Conservation (phyloP, 2,888 invertebrate species). For the Hedya salicella region DNA sequence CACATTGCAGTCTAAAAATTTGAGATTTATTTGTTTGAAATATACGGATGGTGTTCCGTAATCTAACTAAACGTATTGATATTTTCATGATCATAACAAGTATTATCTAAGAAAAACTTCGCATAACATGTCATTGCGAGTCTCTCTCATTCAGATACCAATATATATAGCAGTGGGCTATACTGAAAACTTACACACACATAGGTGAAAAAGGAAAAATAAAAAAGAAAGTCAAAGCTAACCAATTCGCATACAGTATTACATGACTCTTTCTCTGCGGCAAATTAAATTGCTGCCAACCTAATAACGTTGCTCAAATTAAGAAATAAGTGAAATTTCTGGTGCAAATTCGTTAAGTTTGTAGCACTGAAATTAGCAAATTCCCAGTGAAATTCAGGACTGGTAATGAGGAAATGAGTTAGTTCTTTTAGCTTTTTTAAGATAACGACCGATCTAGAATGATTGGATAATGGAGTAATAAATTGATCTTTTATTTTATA, state of each 20-base stretch:
- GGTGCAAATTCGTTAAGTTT: not conserved
- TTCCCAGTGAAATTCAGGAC: not conserved
- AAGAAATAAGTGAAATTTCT: not conserved
- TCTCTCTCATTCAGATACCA: no score
- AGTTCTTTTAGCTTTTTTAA: not conserved
- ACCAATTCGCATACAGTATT: not conserved
- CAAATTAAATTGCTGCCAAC: not conserved
- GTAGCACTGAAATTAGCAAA: not conserved
- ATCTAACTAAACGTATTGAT: no score
- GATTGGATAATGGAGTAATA: no score
- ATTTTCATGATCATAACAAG: no score
- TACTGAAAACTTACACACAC: not conserved
- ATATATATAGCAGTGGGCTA: no score
- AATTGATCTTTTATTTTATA: no score
- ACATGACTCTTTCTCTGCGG: not conserved
- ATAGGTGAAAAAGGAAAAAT: not conserved
- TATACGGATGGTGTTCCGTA: no score
- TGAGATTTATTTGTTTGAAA: no score
- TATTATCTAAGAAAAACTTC: no score
- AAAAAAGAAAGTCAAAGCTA: not conserved
- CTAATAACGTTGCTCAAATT: conserved; percentile 7
- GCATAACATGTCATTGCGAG: no score
- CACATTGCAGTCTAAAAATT: no score
- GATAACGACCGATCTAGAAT: no score
- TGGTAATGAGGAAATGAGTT: not conserved